Base-by-base conservation (phyloP, 2,888 invertebrate genomes). In the Lepidocyrtoides sp. region DNA sequence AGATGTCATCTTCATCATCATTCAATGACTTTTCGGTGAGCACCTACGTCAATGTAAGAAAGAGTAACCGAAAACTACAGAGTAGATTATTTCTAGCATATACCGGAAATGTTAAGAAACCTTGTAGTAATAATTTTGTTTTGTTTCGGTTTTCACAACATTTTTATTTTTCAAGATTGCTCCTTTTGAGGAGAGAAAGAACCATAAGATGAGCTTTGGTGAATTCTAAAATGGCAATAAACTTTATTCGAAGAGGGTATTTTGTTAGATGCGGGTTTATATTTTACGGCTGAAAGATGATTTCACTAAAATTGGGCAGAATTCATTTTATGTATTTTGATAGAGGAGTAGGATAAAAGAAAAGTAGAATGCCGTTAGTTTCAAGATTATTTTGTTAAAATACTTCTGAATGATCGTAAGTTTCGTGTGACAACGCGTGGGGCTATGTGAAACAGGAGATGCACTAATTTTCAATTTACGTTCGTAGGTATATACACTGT, bases 1-100 rank as follows among this genome's bases (percentile, higher is more conserved):
- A 36, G 63, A 85, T 63, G 90, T 90, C 90, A 88, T 88, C 88
- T 81, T 79, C 44, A 63, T 79, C 41, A 48, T 83, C 51, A 75
- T 77, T 82, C 83, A 84, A 83, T 84, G 89, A 84, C 87, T 87
- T 81, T 29, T 69, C 48, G 14, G 44, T 20, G 20, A 20, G 69
- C 17, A 69, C n/a, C n/a, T n/a, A n/a, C n/a, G n/a, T n/a, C n/a
- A n/a, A n/a, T n/a, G n/a, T n/a, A n/a, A n/a, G n/a, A n/a, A n/a
- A n/a, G n/a, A n/a, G n/a, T n/a, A n/a, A n/a, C n/a, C n/a, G n/a
- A n/a, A n/a, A n/a, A n/a, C n/a, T 48, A 51, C 4, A n/a, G n/a
- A 3, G 51, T 44, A 51, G 51, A 4, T 51, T 51, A 17, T 51
- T 51, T 51, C 17, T 51, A 51, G n/a, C 14, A 17, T 12, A 75